These are phyloP conservation scores for Xanthia togata DNA, from an alignment of 2,888 invertebrate species.

Conservation along the genomic window DNA sequence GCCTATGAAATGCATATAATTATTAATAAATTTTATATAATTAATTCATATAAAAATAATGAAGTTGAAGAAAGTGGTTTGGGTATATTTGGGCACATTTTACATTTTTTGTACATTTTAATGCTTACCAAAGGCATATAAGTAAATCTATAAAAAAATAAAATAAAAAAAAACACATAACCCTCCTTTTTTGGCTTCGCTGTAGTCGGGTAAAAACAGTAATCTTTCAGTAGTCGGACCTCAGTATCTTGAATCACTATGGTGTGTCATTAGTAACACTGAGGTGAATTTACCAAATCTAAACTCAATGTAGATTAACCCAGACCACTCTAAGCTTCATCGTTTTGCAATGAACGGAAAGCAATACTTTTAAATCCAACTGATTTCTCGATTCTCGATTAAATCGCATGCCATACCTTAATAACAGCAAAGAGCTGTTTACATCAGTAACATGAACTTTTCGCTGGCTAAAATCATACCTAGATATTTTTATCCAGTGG, in stretches of 20 bases:
- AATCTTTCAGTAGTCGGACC: neutral
- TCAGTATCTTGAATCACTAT: neutral
- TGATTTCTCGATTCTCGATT: conserved; percentile 15
- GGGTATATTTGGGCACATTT: neutral
- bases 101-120: too few species aligned
- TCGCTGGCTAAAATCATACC: neutral
- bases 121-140: neutral
- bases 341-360: neutral
- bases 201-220: neutral
- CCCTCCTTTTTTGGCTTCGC: too few species aligned
- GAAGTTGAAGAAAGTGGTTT: neutral
- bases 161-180: too few species aligned
- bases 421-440: conserved; percentile 1
- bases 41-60: neutral
- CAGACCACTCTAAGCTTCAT: neutral
- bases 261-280: neutral
- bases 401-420: neutral
- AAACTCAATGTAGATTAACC: neutral
- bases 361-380: neutral
- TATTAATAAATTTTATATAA: neutral
- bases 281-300: neutral
- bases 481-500: neutral
- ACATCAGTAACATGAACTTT: neutral
- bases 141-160: too few species aligned
- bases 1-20: conserved; percentile 74